Evolutionary conservation across 2,797 vertebrate genomes (phyloP).

Genomic region (Decapterus maruadsi): DNA sequence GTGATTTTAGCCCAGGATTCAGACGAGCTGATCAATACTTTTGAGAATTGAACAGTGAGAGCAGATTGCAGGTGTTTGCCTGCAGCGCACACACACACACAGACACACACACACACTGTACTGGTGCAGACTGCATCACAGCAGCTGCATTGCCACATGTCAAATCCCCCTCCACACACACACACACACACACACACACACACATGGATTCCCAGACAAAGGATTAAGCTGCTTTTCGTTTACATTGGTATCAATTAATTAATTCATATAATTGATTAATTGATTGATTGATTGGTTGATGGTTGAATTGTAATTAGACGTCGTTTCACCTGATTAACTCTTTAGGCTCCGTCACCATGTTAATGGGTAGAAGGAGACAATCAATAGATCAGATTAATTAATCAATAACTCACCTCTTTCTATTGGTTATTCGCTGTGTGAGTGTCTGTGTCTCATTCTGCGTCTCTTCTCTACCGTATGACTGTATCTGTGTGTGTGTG

Average conservation of each 20-base stretch:
- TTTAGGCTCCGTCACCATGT: background rate
- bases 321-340: background rate
- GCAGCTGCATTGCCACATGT: constrained; percentile 46
- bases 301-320: background rate
- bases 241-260: background rate
- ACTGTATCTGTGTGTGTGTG: constrained; percentile 17
- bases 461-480: background rate
- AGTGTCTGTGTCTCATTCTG: background rate
- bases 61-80: constrained; percentile 30
- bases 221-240: background rate
- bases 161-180: background rate
- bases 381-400: background rate
- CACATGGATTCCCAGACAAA: constrained; percentile 16
- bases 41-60: background rate
- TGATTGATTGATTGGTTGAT: too few species aligned
- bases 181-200: too few species aligned
- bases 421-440: background rate
- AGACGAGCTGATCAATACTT: background rate
- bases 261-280: background rate
- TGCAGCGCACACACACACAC: constrained; percentile 27
- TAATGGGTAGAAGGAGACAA: background rate
- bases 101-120: background rate
- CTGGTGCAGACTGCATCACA: constrained; percentile 46
- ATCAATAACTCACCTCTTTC: background rate
- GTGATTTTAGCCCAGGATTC: background rate